Evolutionary conservation across 2,113 vertebrate species (phyloP).

Genomic region (Phalacrocorax aristotelis): DNA sequence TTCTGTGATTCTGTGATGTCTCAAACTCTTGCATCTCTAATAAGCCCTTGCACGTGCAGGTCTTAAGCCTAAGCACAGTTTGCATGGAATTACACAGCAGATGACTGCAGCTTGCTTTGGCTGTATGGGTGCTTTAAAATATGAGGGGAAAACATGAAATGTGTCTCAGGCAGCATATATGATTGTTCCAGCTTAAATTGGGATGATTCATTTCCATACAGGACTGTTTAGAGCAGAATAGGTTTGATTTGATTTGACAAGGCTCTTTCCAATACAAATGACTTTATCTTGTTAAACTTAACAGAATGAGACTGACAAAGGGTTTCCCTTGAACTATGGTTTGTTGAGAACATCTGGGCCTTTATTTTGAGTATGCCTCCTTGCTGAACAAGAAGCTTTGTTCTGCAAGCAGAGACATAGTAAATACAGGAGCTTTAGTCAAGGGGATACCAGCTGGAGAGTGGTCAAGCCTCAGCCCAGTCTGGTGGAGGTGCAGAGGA

Average conservation of each 20-base stretch:
- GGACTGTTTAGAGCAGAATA: not conserved
- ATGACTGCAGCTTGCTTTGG: not conserved
- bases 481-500: not conserved
- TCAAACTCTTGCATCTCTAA: not conserved
- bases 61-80: not conserved
- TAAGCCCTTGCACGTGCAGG: not conserved
- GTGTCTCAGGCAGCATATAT: not conserved
- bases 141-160: not conserved
- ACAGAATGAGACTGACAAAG: not conserved
- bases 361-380: not conserved
- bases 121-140: not conserved
- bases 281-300: not conserved
- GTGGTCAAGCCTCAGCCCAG: not conserved
- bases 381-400: not conserved
- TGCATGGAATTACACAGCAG: not conserved
- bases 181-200: conserved; percentile 20
- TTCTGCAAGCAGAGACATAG: not conserved
- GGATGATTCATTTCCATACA: not conserved
- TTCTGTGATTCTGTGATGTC: not conserved
- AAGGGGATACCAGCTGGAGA: not conserved
- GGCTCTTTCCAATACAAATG: not conserved
- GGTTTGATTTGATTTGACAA: not conserved
- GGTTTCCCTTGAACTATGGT: not conserved
- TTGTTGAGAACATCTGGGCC: not conserved
- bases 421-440: not conserved